A percentile compares a stretch with the other conserved stretches of the same genome.
These are phyloP conservation scores for Cryptocephalus moraei DNA, from an alignment of 2,888 invertebrate species.

Conservation along the genomic window DNA sequence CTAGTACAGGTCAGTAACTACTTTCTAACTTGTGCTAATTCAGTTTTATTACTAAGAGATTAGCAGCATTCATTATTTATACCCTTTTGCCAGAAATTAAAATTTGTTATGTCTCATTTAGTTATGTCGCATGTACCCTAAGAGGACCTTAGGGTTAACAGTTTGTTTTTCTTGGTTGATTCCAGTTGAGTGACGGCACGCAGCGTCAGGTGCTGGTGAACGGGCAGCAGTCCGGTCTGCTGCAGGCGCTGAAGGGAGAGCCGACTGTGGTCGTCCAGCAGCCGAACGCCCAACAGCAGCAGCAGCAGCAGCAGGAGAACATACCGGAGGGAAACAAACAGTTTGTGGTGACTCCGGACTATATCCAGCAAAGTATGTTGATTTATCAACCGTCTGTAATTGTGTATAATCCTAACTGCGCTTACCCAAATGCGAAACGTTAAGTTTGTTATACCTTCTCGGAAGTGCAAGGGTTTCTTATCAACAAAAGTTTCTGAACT, in stretches of 20 bases:
- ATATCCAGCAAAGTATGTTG: slow-evolving; percentile 86
- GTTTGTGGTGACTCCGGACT: slow-evolving; percentile 84
- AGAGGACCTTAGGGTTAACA: background rate
- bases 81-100: too few species aligned
- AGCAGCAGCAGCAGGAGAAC: slow-evolving; percentile 9
- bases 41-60: too few species aligned
- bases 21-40: too few species aligned
- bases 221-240: slow-evolving; percentile 33
- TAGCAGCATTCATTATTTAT: too few species aligned
- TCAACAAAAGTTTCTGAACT: slow-evolving; percentile 22
- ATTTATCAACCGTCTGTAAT: slow-evolving; percentile 38
- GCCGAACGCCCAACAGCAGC: slow-evolving; percentile 4
- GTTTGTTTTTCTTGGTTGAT: slow-evolving; percentile 7
- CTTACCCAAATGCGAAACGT: slow-evolving; percentile 39
- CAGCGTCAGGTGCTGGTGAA: slow-evolving; percentile 34
- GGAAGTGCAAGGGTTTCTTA: slow-evolving; percentile 2
- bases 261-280: slow-evolving; percentile 24
- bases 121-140: too few species aligned
- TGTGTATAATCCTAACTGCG: slow-evolving; percentile 38
- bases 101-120: too few species aligned
- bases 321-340: slow-evolving; percentile 39
- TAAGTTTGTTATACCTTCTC: slow-evolving; percentile 11
- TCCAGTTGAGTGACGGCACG: slow-evolving; percentile 15
- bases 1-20: too few species aligned
- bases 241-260: slow-evolving; percentile 32